Evolutionary conservation across 2,113 vertebrate genomes (phyloP).

Genomic region (Noturus placidus): DNA sequence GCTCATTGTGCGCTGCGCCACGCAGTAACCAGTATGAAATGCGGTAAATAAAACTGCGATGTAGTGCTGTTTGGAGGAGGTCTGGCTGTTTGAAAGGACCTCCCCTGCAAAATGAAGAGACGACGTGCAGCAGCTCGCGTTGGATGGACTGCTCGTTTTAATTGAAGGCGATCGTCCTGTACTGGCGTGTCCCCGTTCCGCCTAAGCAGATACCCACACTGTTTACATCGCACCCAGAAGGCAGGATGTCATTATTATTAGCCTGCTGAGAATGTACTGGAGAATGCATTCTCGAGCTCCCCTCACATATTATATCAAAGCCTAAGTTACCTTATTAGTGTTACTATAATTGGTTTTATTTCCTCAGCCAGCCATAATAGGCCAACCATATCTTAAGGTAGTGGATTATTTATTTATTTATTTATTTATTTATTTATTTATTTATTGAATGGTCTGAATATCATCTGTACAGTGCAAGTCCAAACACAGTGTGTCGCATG

Average conservation of each 20-base stretch:
- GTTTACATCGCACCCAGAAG: constrained; percentile 33
- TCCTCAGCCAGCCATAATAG: background rate
- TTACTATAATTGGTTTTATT: background rate
- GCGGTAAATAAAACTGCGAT: constrained; percentile 70
- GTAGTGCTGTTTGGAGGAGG: constrained; percentile 54
- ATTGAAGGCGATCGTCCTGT: constrained; percentile 37
- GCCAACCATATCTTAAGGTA: background rate
- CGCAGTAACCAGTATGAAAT: constrained; percentile 59
- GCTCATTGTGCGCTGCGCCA: constrained; percentile 65
- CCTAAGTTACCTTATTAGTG: background rate
- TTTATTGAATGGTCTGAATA: background rate
- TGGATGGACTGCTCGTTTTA: constrained; percentile 22
- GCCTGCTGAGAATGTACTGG: background rate
- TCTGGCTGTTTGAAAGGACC: constrained; percentile 50
- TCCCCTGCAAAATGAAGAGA: constrained; percentile 53
- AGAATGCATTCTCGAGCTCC: background rate
- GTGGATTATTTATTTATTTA: too few species aligned
- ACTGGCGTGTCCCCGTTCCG: background rate
- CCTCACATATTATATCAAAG: background rate
- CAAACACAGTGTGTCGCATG: background rate
- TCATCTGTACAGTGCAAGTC: background rate
- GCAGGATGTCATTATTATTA: constrained; percentile 12
- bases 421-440: too few species aligned
- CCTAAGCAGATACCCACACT: constrained; percentile 29
- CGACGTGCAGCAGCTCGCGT: constrained; percentile 11